phyloP scores from a whole-genome alignment of 2,888 invertebrate species.

The Chloromyia formosa region DNA sequence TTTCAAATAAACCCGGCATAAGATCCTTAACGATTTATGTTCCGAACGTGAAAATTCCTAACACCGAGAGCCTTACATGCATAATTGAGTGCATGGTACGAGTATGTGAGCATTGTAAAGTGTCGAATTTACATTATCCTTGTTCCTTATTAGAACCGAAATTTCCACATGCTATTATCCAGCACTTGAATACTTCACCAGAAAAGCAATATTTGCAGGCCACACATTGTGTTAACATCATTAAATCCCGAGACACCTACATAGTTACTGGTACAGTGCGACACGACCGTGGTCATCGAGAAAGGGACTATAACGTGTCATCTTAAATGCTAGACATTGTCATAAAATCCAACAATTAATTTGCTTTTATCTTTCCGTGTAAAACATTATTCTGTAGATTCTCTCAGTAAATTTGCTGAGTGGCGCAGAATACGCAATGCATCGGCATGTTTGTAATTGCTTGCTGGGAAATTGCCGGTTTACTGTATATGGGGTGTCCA shows the following conservation, averaged over 20 bases:
- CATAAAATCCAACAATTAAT: conserved; percentile 48
- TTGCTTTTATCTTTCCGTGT: conserved; percentile 37
- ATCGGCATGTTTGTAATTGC: too few relatives aligned
- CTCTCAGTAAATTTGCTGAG: conserved; percentile 30
- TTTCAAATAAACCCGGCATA: too few relatives aligned
- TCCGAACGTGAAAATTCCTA: too few relatives aligned
- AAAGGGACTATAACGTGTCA: conserved; percentile 30
- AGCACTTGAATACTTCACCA: not conserved
- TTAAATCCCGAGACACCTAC: not conserved
- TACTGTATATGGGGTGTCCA: too few relatives aligned
- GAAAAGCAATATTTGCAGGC: not conserved
- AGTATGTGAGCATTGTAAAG: not conserved
- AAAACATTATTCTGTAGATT: conserved; percentile 30
- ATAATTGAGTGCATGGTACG: not conserved
- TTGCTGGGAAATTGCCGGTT: too few relatives aligned
- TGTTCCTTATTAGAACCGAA: not conserved
- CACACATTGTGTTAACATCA: conserved; percentile 1
- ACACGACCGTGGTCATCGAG: not conserved
- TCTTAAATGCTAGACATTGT: conserved; percentile 45
- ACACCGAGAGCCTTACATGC: too few relatives aligned
- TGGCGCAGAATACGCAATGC: too few relatives aligned
- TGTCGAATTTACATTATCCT: not conserved
- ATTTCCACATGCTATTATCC: not conserved
- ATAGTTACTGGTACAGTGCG: not conserved
- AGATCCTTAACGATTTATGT: too few relatives aligned